These are phyloP conservation scores for Oppia nitens DNA, from an alignment of 1,140 invertebrate species.

Conservation along the genomic window DNA sequence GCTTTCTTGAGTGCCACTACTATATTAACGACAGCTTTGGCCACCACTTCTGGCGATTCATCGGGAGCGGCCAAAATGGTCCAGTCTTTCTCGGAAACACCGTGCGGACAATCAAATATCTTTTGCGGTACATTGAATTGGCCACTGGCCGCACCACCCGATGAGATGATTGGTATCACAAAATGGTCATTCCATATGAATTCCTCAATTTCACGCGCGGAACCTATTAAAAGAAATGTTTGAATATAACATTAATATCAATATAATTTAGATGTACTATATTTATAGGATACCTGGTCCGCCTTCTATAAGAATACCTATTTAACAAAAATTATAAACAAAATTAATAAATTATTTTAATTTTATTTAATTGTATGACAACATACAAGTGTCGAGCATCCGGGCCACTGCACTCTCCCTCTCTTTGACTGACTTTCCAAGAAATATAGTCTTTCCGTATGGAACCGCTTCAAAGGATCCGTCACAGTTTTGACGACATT, in stretches of 20 bases:
- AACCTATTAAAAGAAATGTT: conserved; percentile 16
- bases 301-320: conserved; percentile 30
- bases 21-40: conserved; percentile 24
- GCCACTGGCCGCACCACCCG: conserved; percentile 28
- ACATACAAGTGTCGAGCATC: conserved; percentile 27
- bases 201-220: conserved; percentile 29
- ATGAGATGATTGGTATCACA: conserved; percentile 27
- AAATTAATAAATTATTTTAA: too few relatives aligned
- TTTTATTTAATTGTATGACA: too few relatives aligned
- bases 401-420: conserved; percentile 27
- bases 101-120: conserved; percentile 28
- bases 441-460: conserved; percentile 28
- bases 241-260: too few relatives aligned
- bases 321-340: too few relatives aligned
- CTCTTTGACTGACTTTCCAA: conserved; percentile 28
- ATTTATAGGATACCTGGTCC: too few relatives aligned
- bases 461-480: conserved; percentile 25
- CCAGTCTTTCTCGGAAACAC: conserved; percentile 26
- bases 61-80: conserved; percentile 20
- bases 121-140: conserved; percentile 26
- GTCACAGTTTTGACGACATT: conserved; percentile 25
- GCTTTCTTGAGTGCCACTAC: conserved; percentile 20
- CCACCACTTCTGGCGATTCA: conserved; percentile 23
- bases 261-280: too few relatives aligned
- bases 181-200: conserved; percentile 31